Conservation (phyloP, 2,113 vertebrate genomes). For the Crotalus tigris region DNA sequence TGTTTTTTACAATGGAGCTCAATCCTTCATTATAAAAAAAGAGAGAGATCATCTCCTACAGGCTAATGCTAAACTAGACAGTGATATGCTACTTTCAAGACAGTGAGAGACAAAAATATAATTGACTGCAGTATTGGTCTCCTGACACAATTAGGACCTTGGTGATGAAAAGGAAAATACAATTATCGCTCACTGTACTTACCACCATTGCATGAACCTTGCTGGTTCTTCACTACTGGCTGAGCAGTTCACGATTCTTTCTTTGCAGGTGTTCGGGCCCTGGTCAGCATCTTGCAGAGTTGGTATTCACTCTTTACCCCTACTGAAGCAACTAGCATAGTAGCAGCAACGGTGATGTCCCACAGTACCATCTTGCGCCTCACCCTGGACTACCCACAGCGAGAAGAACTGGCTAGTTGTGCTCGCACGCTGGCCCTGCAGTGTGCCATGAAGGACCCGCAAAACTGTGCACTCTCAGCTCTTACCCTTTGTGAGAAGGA, state of each 20-base stretch:
- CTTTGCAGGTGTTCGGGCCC: slow-evolving; percentile 83
- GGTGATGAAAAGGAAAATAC: background rate
- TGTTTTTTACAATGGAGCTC: background rate
- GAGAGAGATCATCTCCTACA: background rate
- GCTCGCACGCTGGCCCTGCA: slow-evolving; percentile 92
- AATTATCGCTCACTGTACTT: background rate
- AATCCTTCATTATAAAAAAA: background rate
- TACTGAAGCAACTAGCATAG: slow-evolving; percentile 96
- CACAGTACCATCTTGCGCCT: slow-evolving; percentile 96
- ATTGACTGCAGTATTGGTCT: background rate
- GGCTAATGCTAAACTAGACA: background rate
- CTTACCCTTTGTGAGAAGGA: slow-evolving; percentile 98
- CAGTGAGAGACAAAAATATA: background rate
- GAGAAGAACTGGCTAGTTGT: slow-evolving; percentile 94
- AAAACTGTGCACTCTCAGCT: slow-evolving; percentile 95
- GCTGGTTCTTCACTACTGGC: background rate
- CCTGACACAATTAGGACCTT: background rate
- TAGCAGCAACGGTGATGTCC: slow-evolving; percentile 94
- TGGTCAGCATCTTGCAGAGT: slow-evolving; percentile 96
- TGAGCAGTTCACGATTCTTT: slow-evolving; percentile 21
- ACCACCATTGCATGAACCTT: background rate
- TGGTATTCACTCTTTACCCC: slow-evolving; percentile 98
- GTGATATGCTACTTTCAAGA: background rate
- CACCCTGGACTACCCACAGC: slow-evolving; percentile 92
- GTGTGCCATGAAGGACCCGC: slow-evolving; percentile 98